These are phyloP conservation scores for Hipparchia semele DNA, from an alignment of 2,888 invertebrate species.

Conservation along the genomic window DNA sequence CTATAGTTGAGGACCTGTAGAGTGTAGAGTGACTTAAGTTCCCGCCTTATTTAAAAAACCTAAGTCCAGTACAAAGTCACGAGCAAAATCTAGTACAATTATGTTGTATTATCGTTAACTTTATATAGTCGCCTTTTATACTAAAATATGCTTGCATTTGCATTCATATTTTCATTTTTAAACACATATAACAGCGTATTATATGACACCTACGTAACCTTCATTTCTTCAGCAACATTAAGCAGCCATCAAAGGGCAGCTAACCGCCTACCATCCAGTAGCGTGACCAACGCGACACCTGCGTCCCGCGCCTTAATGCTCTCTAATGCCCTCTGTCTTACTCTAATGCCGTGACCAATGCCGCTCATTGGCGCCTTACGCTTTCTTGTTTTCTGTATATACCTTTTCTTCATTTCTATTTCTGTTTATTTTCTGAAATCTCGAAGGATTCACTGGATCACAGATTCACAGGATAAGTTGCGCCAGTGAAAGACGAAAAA, in stretches of 20 bases:
- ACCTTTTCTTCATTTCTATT: not conserved
- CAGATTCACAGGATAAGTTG: too few relatives aligned
- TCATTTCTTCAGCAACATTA: slow-evolving; percentile 38
- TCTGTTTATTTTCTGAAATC: not conserved
- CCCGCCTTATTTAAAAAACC: too few relatives aligned
- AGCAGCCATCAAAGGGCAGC: slow-evolving; percentile 39
- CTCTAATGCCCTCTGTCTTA: slow-evolving; percentile 64
- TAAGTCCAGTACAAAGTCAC: too few relatives aligned
- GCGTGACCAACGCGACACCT: slow-evolving; percentile 69
- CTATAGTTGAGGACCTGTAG: too few relatives aligned
- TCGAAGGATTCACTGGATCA: not conserved
- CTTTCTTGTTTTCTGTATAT: slow-evolving; percentile 42
- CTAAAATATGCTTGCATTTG: too few relatives aligned
- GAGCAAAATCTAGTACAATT: too few relatives aligned
- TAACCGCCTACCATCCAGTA: slow-evolving; percentile 59
- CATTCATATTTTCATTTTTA: not conserved
- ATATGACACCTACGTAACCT: slow-evolving; percentile 20
- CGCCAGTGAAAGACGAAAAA: too few relatives aligned
- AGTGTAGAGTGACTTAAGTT: too few relatives aligned
- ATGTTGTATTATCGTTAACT: not conserved
- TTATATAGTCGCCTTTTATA: not conserved
- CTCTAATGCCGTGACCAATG: slow-evolving; percentile 59
- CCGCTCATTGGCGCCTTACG: slow-evolving; percentile 53
- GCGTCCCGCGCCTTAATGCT: slow-evolving; percentile 67
- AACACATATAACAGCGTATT: not conserved